phyloP scores from a whole-genome alignment of 2,113 vertebrate species.

The Hippolais icterina region DNA sequence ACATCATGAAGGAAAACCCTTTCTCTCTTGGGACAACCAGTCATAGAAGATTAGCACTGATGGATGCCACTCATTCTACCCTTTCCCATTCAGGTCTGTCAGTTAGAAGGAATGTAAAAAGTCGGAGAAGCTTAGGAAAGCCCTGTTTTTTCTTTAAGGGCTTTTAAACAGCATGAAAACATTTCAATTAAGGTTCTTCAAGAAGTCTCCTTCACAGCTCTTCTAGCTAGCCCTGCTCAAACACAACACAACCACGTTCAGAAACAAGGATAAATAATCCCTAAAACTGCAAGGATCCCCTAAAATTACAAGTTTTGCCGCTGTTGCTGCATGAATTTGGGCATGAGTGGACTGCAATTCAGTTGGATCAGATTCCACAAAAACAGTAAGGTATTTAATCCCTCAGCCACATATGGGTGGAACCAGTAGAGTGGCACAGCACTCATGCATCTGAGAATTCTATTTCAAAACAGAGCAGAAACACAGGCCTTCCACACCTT shows the following conservation, averaged over 20 bases:
- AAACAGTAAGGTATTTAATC: neutral
- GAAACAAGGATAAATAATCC: neutral
- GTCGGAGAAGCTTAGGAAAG: neutral
- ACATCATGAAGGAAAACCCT: neutral
- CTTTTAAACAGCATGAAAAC: neutral
- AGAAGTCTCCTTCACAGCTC: neutral
- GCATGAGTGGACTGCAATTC: neutral
- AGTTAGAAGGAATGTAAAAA: neutral
- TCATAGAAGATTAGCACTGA: neutral
- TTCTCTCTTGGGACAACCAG: neutral
- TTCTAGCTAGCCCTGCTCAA: neutral
- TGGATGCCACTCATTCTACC: neutral
- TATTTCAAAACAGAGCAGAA: neutral
- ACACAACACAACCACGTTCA: neutral
- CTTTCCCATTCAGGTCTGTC: neutral
- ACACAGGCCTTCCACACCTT: neutral
- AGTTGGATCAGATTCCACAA: neutral
- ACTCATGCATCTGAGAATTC: neutral
- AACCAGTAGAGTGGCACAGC: neutral
- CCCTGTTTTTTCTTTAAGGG: neutral
- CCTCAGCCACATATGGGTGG: neutral
- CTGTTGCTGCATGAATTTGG: neutral
- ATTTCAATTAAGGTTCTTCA: neutral
- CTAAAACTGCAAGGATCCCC: neutral
- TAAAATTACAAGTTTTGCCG: neutral